phyloP scores from a whole-genome alignment of 1,140 invertebrate species.

The Himalopsyche phryganea region DNA sequence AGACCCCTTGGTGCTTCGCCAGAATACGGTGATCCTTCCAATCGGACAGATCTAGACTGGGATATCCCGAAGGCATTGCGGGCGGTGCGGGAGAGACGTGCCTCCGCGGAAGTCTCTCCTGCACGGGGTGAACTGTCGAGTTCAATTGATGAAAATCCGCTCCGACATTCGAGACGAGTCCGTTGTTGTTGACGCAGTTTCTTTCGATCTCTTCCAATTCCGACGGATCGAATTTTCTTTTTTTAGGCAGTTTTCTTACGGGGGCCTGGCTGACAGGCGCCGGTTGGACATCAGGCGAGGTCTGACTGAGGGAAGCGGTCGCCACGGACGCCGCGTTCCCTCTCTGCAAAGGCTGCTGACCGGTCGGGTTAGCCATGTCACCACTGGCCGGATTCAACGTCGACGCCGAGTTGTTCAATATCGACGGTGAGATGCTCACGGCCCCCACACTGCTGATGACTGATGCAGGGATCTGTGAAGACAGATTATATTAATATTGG shows the following conservation, averaged over 20 bases:
- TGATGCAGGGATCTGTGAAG: constrained; percentile 51
- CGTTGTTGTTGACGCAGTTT: constrained; percentile 45
- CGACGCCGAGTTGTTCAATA: constrained; percentile 33
- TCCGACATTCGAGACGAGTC: constrained; percentile 31
- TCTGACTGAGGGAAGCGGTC: constrained; percentile 38
- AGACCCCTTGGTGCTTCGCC: constrained; percentile 76
- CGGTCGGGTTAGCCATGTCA: constrained; percentile 49
- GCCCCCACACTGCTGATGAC: constrained; percentile 53
- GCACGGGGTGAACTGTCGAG: not conserved
- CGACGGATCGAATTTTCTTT: constrained; percentile 81
- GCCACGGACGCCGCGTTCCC: constrained; percentile 33
- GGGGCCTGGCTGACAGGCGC: constrained; percentile 43
- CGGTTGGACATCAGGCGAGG: constrained; percentile 40
- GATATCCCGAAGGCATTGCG: constrained; percentile 37
- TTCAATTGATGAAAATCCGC: constrained; percentile 23
- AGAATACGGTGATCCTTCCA: constrained; percentile 88
- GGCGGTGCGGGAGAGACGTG: constrained; percentile 43
- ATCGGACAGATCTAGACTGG: constrained; percentile 77
- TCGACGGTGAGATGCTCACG: constrained; percentile 45
- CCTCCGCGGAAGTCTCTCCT: constrained; percentile 32
- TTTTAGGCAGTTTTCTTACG: constrained; percentile 76
- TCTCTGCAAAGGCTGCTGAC: constrained; percentile 35
- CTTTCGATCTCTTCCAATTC: constrained; percentile 69
- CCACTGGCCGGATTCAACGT: constrained; percentile 41
- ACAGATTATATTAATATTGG: constrained; percentile 16